Evolutionary conservation across 2,113 vertebrate species (phyloP).

Genomic region (Pygoscelis antarcticus): DNA sequence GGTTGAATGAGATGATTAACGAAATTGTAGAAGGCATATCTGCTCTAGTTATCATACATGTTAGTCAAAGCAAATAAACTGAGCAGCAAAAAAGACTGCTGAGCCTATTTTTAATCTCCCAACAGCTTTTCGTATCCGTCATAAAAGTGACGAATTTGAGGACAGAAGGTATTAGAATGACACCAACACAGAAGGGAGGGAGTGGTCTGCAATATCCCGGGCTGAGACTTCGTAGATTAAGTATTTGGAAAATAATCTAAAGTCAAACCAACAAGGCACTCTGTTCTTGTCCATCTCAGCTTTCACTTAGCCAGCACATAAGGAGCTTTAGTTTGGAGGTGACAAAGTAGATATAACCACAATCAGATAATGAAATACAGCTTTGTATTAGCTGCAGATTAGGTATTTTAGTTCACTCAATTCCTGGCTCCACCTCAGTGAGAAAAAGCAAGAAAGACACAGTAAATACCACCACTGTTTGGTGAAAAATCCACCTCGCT

Average conservation of each 20-base stretch:
- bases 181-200: neutral
- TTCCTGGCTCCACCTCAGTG: neutral
- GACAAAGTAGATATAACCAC: neutral
- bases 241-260: neutral
- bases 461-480: neutral
- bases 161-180: neutral
- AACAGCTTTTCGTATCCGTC: neutral
- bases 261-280: neutral
- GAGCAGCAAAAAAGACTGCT: neutral
- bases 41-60: neutral
- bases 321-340: neutral
- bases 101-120: neutral
- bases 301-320: neutral
- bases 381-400: neutral
- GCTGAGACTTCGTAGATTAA: neutral
- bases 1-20: neutral
- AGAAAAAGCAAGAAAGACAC: neutral
- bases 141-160: neutral
- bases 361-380: neutral
- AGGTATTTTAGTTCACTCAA: neutral
- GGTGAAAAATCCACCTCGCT: neutral
- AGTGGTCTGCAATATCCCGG: neutral
- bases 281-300: neutral
- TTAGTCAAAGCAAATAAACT: neutral
- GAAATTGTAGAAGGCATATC: neutral